Evolutionary conservation across 2,888 invertebrate species (phyloP).

Genomic region (Aelia acuminata): DNA sequence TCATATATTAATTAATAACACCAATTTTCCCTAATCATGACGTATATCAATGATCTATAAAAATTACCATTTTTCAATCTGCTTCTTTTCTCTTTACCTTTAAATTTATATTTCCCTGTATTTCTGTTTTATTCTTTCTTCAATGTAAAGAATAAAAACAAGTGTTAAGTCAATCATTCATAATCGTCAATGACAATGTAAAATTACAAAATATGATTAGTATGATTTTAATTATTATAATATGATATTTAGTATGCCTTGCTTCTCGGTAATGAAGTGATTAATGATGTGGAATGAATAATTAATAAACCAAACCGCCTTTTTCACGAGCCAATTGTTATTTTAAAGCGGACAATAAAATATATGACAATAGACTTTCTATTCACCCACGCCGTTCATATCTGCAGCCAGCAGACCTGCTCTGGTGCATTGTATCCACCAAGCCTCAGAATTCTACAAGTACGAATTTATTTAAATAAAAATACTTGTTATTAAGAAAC

Average conservation of each 20-base stretch:
- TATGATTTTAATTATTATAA: background rate
- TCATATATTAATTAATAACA: no score
- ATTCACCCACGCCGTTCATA: background rate
- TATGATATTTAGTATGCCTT: background rate
- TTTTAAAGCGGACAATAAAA: background rate
- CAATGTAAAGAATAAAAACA: background rate
- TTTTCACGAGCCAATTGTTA: background rate
- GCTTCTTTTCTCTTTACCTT: background rate
- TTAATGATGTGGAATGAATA: background rate
- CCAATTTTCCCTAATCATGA: no score
- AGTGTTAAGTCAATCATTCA: background rate
- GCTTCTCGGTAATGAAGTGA: background rate
- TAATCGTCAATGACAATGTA: background rate
- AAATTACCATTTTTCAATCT: background rate
- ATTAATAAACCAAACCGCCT: background rate
- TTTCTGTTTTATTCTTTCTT: background rate
- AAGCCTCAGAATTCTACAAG: background rate
- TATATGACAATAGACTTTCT: conserved; percentile 27
- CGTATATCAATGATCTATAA: no score
- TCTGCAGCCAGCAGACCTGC: background rate
- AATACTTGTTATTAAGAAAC: background rate
- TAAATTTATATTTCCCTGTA: background rate
- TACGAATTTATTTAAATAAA: background rate
- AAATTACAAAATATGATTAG: background rate
- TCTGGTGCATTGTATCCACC: background rate